A percentile compares a stretch with the other conserved stretches of the same genome.
Conservation (phyloP, 1,140 invertebrate species). For the Hyposmocoma kahamanoa region DNA sequence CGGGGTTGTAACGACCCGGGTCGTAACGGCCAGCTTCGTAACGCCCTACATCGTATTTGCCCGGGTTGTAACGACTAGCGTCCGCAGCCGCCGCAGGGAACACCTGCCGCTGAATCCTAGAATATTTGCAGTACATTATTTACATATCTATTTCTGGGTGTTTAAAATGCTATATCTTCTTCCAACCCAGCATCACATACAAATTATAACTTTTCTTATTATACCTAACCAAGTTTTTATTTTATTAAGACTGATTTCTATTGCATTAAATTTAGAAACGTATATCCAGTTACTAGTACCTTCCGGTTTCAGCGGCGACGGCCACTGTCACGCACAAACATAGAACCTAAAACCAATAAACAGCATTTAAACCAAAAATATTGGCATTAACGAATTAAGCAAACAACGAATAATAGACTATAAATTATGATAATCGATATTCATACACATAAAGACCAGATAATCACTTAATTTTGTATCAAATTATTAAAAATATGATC, state of each 20-base stretch:
- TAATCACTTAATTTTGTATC: background rate
- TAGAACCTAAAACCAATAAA: conserved; percentile 35
- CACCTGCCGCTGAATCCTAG: conserved; percentile 17
- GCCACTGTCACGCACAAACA: conserved; percentile 37
- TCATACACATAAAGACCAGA: background rate
- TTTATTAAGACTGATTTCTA: background rate
- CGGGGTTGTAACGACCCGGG: conserved; percentile 32
- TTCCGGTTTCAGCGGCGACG: conserved; percentile 30
- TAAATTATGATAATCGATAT: background rate
- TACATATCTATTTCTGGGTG: no score
- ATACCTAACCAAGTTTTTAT: background rate
- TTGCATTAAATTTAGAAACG: background rate
- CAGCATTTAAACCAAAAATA: conserved; percentile 5
- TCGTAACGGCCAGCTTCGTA: conserved; percentile 27
- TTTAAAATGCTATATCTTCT: no score
- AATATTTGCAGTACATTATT: no score
- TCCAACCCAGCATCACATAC: conserved; percentile 1
- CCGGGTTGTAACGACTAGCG: conserved; percentile 32
- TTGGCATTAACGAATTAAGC: no score
- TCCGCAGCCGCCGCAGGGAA: conserved; percentile 22
- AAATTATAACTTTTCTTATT: background rate
- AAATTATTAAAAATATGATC: background rate
- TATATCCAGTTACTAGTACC: conserved; percentile 10
- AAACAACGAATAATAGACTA: no score
- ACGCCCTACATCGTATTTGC: conserved; percentile 31